Conservation (phyloP, 2,113 vertebrate genomes). For the Indri indri region DNA sequence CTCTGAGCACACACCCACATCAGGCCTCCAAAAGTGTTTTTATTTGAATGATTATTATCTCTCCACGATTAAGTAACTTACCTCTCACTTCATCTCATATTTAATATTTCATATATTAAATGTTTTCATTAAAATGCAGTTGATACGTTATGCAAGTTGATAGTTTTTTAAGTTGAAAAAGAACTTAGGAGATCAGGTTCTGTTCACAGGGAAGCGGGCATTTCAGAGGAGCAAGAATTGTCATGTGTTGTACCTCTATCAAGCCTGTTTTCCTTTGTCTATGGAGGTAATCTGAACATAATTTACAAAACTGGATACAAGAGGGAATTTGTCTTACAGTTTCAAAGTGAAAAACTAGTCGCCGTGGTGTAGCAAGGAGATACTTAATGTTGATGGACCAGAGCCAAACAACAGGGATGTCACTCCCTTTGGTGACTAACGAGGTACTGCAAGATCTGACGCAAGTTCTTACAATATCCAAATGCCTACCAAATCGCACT, state of each 20-base stretch:
- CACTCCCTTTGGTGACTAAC: background rate
- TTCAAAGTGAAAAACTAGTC: background rate
- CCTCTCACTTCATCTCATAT: background rate
- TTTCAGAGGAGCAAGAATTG: background rate
- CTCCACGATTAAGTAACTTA: background rate
- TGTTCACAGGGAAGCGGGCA: background rate
- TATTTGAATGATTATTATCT: conserved; percentile 11
- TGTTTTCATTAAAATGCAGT: background rate
- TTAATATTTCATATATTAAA: conserved; percentile 22
- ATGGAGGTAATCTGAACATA: background rate
- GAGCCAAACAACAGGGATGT: background rate
- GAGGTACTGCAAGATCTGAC: background rate
- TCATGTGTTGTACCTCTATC: background rate
- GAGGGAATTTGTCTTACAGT: background rate
- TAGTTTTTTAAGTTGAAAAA: background rate
- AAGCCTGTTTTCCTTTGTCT: background rate
- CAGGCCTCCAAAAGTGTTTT: background rate
- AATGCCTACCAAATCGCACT: conserved; percentile 6
- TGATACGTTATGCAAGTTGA: background rate
- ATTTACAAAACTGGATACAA: background rate
- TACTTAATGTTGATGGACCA: background rate
- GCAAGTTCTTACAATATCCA: background rate
- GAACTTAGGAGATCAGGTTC: background rate
- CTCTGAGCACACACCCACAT: background rate
- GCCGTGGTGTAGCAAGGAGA: background rate